A percentile compares a stretch with the other conserved stretches of the same genome.
phyloP scores from a whole-genome alignment of 2,888 invertebrate species.

The Epistrophella euchroma region DNA sequence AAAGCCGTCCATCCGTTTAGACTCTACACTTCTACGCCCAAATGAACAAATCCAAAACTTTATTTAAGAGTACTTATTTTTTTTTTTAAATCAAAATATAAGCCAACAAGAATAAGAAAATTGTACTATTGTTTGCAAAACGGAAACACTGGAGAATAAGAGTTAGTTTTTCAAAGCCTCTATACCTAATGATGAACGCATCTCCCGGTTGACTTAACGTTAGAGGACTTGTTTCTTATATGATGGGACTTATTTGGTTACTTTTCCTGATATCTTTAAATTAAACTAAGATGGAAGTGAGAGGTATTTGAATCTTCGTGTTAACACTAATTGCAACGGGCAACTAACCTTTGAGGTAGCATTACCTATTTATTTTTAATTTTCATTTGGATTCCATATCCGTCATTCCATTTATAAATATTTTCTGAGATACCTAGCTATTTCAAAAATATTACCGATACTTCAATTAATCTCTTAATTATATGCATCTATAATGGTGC shows the following conservation, averaged over 20 bases:
- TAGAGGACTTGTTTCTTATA: slow-evolving; percentile 34
- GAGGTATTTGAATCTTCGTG: slow-evolving; percentile 36
- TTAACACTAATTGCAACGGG: slow-evolving; percentile 47
- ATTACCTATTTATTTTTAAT: slow-evolving; percentile 16
- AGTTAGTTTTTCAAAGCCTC: not conserved
- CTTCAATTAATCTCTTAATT: not conserved
- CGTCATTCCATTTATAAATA: slow-evolving; percentile 26
- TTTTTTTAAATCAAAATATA: too few species aligned
- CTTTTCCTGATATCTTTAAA: slow-evolving; percentile 34
- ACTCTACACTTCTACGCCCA: too few species aligned
- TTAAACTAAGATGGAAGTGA: slow-evolving; percentile 26
- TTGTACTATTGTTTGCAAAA: not conserved
- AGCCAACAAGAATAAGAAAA: too few species aligned
- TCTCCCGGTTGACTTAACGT: slow-evolving; percentile 16
- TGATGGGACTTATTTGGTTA: slow-evolving; percentile 45
- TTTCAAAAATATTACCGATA: not conserved
- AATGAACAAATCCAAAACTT: too few species aligned
- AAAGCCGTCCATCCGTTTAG: too few species aligned
- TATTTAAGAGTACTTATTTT: too few species aligned
- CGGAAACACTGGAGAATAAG: not conserved
- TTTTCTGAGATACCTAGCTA: not conserved
- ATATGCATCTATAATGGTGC: not conserved
- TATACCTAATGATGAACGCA: slow-evolving; percentile 3
- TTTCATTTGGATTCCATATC: slow-evolving; percentile 22
- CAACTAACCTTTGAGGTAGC: not conserved